phyloP scores from a whole-genome alignment of 2,888 invertebrate species.

The Lasioglossum lativentre region DNA sequence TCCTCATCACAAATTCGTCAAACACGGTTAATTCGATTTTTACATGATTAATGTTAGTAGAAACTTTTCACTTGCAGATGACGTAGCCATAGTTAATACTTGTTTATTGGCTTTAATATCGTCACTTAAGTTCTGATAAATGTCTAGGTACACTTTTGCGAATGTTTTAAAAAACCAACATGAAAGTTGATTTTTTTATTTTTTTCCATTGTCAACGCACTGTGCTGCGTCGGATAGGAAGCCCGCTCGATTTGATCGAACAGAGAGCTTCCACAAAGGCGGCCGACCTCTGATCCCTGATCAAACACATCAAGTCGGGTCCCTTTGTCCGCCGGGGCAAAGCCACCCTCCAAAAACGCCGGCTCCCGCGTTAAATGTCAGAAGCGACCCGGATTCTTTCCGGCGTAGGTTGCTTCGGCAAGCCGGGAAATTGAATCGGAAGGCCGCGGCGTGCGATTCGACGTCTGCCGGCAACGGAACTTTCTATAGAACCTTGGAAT shows the following conservation, averaged over 20 bases:
- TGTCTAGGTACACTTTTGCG: background rate
- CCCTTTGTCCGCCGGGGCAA: background rate
- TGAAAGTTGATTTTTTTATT: background rate
- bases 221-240: background rate
- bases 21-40: too few relatives aligned
- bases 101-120: too few relatives aligned
- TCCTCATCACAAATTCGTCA: too few relatives aligned
- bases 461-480: slow-evolving; percentile 6
- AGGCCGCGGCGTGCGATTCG: background rate
- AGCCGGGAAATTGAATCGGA: slow-evolving; percentile 15
- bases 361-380: slow-evolving; percentile 11
- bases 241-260: background rate
- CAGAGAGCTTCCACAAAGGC: background rate
- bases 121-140: too few relatives aligned
- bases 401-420: background rate
- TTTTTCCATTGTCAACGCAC: background rate
- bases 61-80: too few relatives aligned
- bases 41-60: too few relatives aligned
- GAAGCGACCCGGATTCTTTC: background rate
- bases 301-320: background rate
- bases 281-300: background rate
- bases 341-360: background rate
- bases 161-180: background rate
- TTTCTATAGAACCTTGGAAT: slow-evolving; percentile 20
- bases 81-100: too few relatives aligned